Evolutionary conservation across 2,888 invertebrate genomes (phyloP).

Genomic region (Tetragonisca angustula): DNA sequence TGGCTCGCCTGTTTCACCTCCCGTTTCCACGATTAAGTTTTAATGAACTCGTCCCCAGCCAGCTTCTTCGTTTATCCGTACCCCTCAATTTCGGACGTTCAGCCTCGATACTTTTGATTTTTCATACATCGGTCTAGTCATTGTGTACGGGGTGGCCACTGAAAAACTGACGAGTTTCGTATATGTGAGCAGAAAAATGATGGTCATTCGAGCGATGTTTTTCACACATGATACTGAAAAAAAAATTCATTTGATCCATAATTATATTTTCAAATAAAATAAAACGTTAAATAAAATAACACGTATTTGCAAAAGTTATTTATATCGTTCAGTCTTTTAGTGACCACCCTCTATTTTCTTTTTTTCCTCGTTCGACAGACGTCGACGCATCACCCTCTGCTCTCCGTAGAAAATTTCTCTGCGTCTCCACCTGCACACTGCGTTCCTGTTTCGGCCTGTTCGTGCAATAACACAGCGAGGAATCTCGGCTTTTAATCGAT

Average conservation of each 20-base stretch:
- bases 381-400: neutral
- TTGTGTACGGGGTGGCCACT: too few species aligned
- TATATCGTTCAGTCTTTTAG: too few species aligned
- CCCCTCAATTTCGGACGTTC: constrained; percentile 13
- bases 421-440: neutral
- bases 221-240: too few species aligned
- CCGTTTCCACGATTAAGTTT: constrained; percentile 39
- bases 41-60: constrained; percentile 45
- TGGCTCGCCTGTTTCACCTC: constrained; percentile 22
- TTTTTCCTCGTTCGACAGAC: neutral
- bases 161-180: too few species aligned
- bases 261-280: too few species aligned
- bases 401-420: neutral
- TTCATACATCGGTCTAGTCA: neutral
- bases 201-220: too few species aligned
- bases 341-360: neutral
- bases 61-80: constrained; percentile 11
- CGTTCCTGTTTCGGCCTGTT: neutral
- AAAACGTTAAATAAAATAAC: too few species aligned
- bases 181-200: too few species aligned
- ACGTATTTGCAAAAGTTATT: too few species aligned
- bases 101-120: neutral
- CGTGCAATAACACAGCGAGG: neutral
- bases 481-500: constrained; percentile 4
- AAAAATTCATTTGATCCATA: too few species aligned